Base-by-base conservation (phyloP, 2,888 invertebrate genomes). In the Plemyria rubiginata region DNA sequence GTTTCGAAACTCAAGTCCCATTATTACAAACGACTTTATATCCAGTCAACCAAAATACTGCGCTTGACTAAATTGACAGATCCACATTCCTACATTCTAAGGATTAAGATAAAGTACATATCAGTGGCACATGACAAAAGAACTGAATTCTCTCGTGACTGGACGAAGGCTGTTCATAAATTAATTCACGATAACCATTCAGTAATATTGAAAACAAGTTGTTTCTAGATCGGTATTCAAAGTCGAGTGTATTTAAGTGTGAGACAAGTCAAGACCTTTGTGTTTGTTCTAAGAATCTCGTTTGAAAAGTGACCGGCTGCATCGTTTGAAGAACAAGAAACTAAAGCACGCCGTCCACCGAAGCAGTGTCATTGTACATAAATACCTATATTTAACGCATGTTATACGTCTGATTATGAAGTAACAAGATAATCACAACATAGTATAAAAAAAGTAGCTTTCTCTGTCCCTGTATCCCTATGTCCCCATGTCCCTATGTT, bases 151-250 rank as follows among this genome's bases (percentile, higher is more conserved):
- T 70, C 73, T 82, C 84, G 85, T 86, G 85, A 84, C 82, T 79
- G 54, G 69, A 62, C 70, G 81, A 84, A 85, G 85, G 85, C 75
- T 80, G 68, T 61, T 67, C 67, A 76, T 74, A 74, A 83, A 84
- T 80, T 77, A 79, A 80, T 80, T 77, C 77, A 76, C 67, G 70
- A 78, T 72, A 79, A 68, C 67, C 69, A 72, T 73, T 72, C 70
- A 65, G 70, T 74, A 79, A 76, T 76, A 74, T 71, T 76, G 72
- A 79, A 79, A 76, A 81, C 77, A 78, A 67, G 65, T 66, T 54
- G 66, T 67, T 70, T 59, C 53, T 48, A 61, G 71, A 76, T 70
- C 74, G 72, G 70, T 67, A 77, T 82, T 82, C 79, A 82, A 81
- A 83, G 79, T 76, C 76, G 78, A 82, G 22, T 80, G 77, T 73